A percentile compares a stretch with the other conserved stretches of the same genome.
phyloP scores from a whole-genome alignment of 1,140 invertebrate species.

The Drosophila nasuta region DNA sequence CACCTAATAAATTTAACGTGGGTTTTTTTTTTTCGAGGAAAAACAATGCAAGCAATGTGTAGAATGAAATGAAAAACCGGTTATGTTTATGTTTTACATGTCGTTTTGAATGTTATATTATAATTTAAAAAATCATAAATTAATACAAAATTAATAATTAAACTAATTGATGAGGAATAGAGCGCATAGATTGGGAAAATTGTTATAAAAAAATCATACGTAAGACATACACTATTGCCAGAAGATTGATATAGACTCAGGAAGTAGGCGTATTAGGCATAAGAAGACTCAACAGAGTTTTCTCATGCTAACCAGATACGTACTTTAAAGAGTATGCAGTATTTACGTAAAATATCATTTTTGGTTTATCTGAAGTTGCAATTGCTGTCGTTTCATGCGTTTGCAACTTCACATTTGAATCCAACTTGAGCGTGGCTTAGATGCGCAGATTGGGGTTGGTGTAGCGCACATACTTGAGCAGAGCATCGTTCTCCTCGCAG shows the following conservation, averaged over 20 bases:
- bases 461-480: constrained; percentile 92
- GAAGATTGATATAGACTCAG: constrained; percentile 32
- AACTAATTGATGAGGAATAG: constrained; percentile 62
- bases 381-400: constrained; percentile 37
- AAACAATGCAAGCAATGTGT: neutral
- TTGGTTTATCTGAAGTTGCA: constrained; percentile 64
- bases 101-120: constrained; percentile 77
- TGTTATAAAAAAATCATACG: constrained; percentile 52
- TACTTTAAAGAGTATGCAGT: constrained; percentile 13
- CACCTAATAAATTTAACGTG: neutral
- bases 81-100: constrained; percentile 28
- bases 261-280: constrained; percentile 24
- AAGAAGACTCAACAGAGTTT: constrained; percentile 19
- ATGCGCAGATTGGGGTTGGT: constrained; percentile 91
- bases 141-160: constrained; percentile 82
- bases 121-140: constrained; percentile 79
- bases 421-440: constrained; percentile 78
- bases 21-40: neutral
- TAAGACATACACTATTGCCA: constrained; percentile 47
- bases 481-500: constrained; percentile 92
- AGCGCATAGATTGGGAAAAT: constrained; percentile 46
- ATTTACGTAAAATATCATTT: constrained; percentile 73
- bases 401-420: constrained; percentile 26
- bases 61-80: neutral
- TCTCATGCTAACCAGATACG: neutral